Base-by-base conservation (phyloP, 2,888 invertebrate genomes). In the Tinea semifulvella region DNA sequence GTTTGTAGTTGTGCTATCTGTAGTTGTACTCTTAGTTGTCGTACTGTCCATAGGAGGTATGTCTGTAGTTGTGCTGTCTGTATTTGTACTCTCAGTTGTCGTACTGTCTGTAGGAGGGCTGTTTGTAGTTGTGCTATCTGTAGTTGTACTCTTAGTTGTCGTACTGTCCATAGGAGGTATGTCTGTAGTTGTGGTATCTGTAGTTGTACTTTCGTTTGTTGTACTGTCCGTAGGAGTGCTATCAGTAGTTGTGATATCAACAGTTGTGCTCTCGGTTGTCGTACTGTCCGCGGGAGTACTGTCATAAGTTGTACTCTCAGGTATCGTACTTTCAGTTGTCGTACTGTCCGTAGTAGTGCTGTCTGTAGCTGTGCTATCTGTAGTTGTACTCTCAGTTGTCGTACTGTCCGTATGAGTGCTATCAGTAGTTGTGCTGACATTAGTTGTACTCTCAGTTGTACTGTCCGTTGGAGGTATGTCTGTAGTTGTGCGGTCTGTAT, bases 51-150 rank as follows among this genome's bases (percentile, higher is more conserved):
- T 11, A 6, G 40, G 18, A 4, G 8, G 8, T 6, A 3, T 16
- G 3, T 36, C 14, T 16, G 36, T 36, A n/a, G 6, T 31, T 31
- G 31, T 31, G 11, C 6, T 16, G 10, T 19, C 25, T 11, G 6
- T n/a, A 16, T 39, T 53, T 45, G 49, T 52, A 25, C 6, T 25
- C 6, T 25, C 25, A 7, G 25, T 25, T 7, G 25, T 25, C 8
- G 6, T 36, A 16, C 16, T 36, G 4, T 17, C 27, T 7, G 27
- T 36, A 4, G 36, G 7, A 5, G 17, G 11, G 16, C 6, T 14
- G 8, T 36, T 16, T 6, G 36, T 36, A 8, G 36, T 36, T 14
- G 36, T 36, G 16, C 3, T 36, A 4, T 5, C 36, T 14, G 36
- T 36, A n/a, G n/a, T n/a, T n/a, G n/a, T n/a, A n/a, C n/a, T n/a